Conservation (phyloP, 2,888 invertebrate genomes). For the Gasteruption jaculator region DNA sequence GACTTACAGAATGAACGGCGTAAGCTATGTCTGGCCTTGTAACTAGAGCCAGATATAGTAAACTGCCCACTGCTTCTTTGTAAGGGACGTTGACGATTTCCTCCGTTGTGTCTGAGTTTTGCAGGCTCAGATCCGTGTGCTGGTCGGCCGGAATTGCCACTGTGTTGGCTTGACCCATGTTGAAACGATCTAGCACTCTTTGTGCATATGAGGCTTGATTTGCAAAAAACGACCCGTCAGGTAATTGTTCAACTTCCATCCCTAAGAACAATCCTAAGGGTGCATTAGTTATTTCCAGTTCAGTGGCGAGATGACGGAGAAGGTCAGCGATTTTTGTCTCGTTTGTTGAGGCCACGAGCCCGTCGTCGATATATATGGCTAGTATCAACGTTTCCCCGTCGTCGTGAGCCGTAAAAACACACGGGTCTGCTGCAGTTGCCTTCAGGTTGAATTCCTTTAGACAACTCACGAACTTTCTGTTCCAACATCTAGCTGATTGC, state of each 20-base stretch:
- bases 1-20: constrained; percentile 12
- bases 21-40: constrained; percentile 16
- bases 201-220: constrained; percentile 17
- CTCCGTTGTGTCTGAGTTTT: no score
- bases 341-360: no score
- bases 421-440: constrained; percentile 32
- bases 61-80: constrained; percentile 15
- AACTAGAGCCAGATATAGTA: constrained; percentile 15
- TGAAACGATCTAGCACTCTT: constrained; percentile 15
- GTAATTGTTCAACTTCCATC: neutral
- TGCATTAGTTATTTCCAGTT: no score
- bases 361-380: constrained; percentile 39
- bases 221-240: constrained; percentile 16
- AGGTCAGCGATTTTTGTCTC: no score
- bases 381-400: constrained; percentile 24
- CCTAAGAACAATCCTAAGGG: no score
- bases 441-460: constrained; percentile 28
- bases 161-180: constrained; percentile 25
- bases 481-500: constrained; percentile 42
- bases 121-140: no score
- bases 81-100: constrained; percentile 11
- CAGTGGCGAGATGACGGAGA: no score
- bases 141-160: constrained; percentile 25
- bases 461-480: constrained; percentile 32
- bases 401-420: constrained; percentile 29